A percentile compares a stretch with the other conserved stretches of the same genome.
These are phyloP conservation scores for Gambelia wislizenii DNA, from an alignment of 2,797 vertebrate species.

Conservation along the genomic window DNA sequence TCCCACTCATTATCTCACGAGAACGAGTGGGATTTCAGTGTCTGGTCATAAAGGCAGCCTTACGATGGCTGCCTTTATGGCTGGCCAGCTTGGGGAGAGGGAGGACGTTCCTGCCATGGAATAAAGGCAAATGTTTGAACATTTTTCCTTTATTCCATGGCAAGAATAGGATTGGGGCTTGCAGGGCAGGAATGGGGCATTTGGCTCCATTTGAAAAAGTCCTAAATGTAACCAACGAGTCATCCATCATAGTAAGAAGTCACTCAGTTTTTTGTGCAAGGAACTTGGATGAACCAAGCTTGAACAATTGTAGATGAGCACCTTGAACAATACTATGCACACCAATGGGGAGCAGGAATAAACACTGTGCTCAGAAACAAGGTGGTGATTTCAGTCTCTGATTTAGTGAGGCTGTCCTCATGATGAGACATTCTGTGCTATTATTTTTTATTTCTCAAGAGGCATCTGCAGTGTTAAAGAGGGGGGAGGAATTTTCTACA, in stretches of 20 bases:
- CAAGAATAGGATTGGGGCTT: too few relatives aligned
- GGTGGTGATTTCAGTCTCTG: neutral
- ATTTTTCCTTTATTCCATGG: too few relatives aligned
- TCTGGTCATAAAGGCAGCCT: too few relatives aligned
- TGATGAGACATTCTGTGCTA: neutral
- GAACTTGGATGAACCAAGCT: neutral
- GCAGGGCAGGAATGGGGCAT: too few relatives aligned
- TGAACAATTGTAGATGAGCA: neutral
- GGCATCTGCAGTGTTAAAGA: neutral
- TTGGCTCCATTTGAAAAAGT: too few relatives aligned
- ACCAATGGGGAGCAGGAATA: neutral
- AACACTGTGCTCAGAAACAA: neutral
- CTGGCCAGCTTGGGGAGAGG: too few relatives aligned
- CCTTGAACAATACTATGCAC: neutral
- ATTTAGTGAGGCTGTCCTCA: neutral
- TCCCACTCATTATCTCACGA: too few relatives aligned
- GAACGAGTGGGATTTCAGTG: too few relatives aligned
- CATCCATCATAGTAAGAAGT: neutral
- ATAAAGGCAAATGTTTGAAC: too few relatives aligned
- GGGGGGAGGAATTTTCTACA: neutral
- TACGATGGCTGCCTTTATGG: too few relatives aligned
- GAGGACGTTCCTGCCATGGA: too few relatives aligned
- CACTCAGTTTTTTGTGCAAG: neutral
- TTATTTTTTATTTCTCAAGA: neutral
- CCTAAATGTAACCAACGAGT: neutral